phyloP scores from a whole-genome alignment of 2,888 invertebrate species.

The Smittia sp. region DNA sequence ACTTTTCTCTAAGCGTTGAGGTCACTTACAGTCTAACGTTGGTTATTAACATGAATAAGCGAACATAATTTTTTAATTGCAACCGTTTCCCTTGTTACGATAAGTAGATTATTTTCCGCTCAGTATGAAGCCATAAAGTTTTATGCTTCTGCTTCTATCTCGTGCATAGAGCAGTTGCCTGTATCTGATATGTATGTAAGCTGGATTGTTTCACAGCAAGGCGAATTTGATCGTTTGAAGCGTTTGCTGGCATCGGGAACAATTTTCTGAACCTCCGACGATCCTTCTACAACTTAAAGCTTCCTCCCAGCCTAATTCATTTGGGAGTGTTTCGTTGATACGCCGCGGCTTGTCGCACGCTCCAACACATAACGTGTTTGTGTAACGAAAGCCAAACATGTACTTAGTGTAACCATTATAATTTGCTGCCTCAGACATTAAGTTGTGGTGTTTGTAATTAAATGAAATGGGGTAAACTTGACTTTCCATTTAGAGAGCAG shows the following conservation, averaged over 20 bases:
- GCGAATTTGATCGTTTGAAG: too few relatives aligned
- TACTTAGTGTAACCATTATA: not conserved
- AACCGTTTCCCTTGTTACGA: too few relatives aligned
- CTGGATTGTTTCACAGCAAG: too few relatives aligned
- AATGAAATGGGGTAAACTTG: not conserved
- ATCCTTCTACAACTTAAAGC: not conserved
- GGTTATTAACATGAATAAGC: too few relatives aligned
- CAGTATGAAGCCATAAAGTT: too few relatives aligned
- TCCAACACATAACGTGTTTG: not conserved
- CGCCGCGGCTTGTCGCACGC: not conserved
- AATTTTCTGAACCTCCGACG: not conserved
- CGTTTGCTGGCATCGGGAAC: not conserved
- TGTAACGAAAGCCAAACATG: slow-evolving; percentile 3
- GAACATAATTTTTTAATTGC: too few relatives aligned
- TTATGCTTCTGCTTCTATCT: too few relatives aligned
- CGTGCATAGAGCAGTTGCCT: too few relatives aligned
- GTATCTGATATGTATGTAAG: too few relatives aligned
- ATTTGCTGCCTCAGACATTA: not conserved
- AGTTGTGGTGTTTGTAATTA: not conserved
- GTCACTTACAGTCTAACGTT: too few relatives aligned
- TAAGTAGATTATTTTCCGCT: too few relatives aligned
- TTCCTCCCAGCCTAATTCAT: not conserved
- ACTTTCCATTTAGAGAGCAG: not conserved
- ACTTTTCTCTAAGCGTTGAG: too few relatives aligned
- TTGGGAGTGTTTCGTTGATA: not conserved